These are phyloP conservation scores for Drosophila kanapiae DNA, from an alignment of 1,140 invertebrate species.

Conservation along the genomic window DNA sequence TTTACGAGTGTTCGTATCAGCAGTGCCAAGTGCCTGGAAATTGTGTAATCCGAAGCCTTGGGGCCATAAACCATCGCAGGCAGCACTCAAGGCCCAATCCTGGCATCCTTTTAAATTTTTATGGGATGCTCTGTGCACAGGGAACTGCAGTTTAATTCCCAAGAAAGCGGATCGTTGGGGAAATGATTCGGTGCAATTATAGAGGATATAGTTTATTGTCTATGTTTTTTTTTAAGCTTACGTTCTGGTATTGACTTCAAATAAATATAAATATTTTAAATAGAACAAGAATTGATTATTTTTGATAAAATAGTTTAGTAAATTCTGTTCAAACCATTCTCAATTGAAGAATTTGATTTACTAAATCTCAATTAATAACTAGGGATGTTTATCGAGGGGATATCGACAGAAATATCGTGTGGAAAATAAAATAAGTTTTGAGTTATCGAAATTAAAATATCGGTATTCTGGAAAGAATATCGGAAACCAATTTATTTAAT, in stretches of 20 bases:
- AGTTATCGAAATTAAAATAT: no score
- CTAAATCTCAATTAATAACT: no score
- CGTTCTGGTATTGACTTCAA: neutral
- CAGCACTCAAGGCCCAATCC: constrained; percentile 8
- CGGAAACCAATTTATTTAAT: no score
- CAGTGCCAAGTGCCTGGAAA: constrained; percentile 17
- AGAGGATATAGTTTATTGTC: neutral
- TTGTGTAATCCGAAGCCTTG: constrained; percentile 69
- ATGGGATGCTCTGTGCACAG: constrained; percentile 10
- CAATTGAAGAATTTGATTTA: no score
- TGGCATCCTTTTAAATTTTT: constrained; percentile 26
- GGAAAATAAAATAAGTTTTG: no score
- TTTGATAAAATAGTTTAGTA: no score
- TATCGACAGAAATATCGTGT: no score
- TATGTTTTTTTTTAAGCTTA: neutral
- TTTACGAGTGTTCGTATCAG: constrained; percentile 28
- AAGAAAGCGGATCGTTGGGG: neutral
- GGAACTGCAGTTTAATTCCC: neutral
- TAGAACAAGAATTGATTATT: no score
- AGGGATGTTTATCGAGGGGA: no score
- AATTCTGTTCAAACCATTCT: no score
- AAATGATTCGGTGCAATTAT: neutral
- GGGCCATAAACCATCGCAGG: constrained; percentile 57
- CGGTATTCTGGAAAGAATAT: no score
- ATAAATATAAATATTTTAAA: no score